A percentile compares a stretch with the other conserved stretches of the same genome.
These are phyloP conservation scores for Synanthedon andrenaeformis DNA, from an alignment of 2,888 invertebrate species.

Conservation along the genomic window DNA sequence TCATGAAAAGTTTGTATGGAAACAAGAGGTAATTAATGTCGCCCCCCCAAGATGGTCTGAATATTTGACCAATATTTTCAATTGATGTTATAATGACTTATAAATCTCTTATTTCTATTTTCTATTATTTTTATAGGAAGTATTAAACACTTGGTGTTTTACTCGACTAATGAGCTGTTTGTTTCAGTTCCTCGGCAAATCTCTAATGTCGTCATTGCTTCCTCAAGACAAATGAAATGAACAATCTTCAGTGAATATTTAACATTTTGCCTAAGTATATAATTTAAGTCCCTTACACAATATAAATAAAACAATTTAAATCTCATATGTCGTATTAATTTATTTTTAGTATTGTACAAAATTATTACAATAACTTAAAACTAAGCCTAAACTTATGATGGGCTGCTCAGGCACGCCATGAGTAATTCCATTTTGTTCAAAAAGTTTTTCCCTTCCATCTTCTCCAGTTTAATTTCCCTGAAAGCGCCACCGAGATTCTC, in stretches of 20 bases:
- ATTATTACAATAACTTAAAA: slow-evolving; percentile 8
- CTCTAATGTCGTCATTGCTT: slow-evolving; percentile 38
- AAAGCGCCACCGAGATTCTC: slow-evolving; percentile 94
- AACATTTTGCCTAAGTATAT: slow-evolving; percentile 66
- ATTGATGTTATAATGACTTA: too few relatives aligned
- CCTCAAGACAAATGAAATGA: slow-evolving; percentile 50
- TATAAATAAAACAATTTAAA: slow-evolving; percentile 44
- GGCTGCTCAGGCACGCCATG: slow-evolving; percentile 89
- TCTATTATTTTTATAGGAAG: too few relatives aligned
- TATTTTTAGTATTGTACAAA: slow-evolving; percentile 11
- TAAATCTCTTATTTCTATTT: too few relatives aligned
- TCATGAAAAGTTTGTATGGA: too few relatives aligned
- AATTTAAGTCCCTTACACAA: slow-evolving; percentile 53
- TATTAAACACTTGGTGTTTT: too few relatives aligned
- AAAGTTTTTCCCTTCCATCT: slow-evolving; percentile 96
- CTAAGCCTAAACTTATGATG: slow-evolving; percentile 46
- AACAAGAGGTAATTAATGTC: too few relatives aligned
- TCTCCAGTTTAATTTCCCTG: slow-evolving; percentile 88
- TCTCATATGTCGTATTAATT: slow-evolving; percentile 20
- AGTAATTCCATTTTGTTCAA: slow-evolving; percentile 95
- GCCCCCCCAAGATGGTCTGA: too few relatives aligned
- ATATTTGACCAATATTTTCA: too few relatives aligned
- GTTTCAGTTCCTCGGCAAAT: slow-evolving; percentile 55
- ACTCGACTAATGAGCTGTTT: slow-evolving; percentile 9
- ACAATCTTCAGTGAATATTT: slow-evolving; percentile 68